Base-by-base conservation (phyloP, 2,888 invertebrate species). In the Aquatica leii region DNA sequence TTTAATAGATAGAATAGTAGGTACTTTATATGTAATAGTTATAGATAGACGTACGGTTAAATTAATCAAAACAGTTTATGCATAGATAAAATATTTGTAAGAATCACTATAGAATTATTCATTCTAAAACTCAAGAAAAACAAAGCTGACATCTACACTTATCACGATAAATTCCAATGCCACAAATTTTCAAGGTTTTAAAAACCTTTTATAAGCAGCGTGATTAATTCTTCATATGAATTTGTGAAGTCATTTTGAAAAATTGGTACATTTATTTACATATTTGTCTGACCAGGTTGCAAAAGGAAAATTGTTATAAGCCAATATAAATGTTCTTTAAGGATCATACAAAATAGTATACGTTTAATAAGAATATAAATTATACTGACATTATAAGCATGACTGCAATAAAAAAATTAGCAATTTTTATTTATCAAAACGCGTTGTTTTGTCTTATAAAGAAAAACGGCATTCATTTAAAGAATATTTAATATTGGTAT, bases 81-180 rank as follows among this genome's bases (percentile, higher is more conserved):
- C 6, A 24, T 24, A 24, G 24, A 24, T 24, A 51, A 50, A 59
- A 63, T 53, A 54, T 52, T 53, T 57, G 34, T 21, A 58, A 43
- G 56, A 57, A 56, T 54, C 54, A 55, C 60, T 60, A n/a, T 35
- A 21, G 56, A 24, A 61, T 61, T 56, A 55, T 61, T 61, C 55
- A 55, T 62, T 56, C 51, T 51, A 43, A 4, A 15, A 17, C 41
- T 48, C 35, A 34, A 51, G 11, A 59, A 58, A 71, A 69, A 73
- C 73, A 71, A 73, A 69, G 71, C 69, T 68, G 65, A 66, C 71
- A 60, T 56, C 67, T 66, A 62, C 56, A 65, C 62, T 59, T 70
- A 66, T 70, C 69, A 66, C 66, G 65, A 70, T 69, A 70, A 70
- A 67, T 55, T 65, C 54, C 54, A 40, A 49, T 41, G 37, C 60